Conservation (phyloP, 2,797 vertebrate genomes). For the Sebastes cheni region DNA sequence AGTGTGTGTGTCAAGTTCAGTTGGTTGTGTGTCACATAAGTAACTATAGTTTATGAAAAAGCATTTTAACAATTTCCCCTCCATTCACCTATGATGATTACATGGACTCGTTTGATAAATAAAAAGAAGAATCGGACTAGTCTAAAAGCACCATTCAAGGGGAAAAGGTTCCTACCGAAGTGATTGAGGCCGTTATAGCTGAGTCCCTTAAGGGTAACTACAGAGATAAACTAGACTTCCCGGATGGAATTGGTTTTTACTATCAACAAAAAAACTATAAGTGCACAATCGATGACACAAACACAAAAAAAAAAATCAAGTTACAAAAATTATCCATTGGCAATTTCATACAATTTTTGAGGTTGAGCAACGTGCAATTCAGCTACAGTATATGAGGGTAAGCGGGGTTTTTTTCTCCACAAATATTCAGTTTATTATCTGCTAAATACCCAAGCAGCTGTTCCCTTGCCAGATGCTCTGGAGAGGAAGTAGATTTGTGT, state of each 20-base stretch:
- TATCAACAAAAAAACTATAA: slow-evolving; percentile 59
- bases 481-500: slow-evolving; percentile 40
- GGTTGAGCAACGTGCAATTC: slow-evolving; percentile 77
- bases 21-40: slow-evolving; percentile 81
- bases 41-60: slow-evolving; percentile 88
- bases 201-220: slow-evolving; percentile 84
- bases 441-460: slow-evolving; percentile 54
- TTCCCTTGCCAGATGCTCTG: slow-evolving; percentile 46
- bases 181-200: slow-evolving; percentile 90
- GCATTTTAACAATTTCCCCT: slow-evolving; percentile 83
- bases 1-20: slow-evolving; percentile 82
- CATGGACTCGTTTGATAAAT: slow-evolving; percentile 80
- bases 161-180: slow-evolving; percentile 86
- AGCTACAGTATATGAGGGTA: slow-evolving; percentile 71
- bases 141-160: slow-evolving; percentile 97
- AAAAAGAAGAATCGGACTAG: slow-evolving; percentile 90
- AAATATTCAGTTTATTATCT: slow-evolving; percentile 49
- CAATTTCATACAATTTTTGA: slow-evolving; percentile 67
- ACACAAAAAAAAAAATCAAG: slow-evolving; percentile 45
- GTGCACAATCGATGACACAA: slow-evolving; percentile 78
- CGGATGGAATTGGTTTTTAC: slow-evolving; percentile 64
- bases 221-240: slow-evolving; percentile 56
- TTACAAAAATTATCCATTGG: slow-evolving; percentile 62
- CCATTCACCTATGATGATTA: slow-evolving; percentile 83
- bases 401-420: slow-evolving; percentile 25